Percentiles rank a stretch among this genome's conserved stretches.
Conservation (phyloP, 1,140 invertebrate genomes). For the Diorhabda elongata region DNA sequence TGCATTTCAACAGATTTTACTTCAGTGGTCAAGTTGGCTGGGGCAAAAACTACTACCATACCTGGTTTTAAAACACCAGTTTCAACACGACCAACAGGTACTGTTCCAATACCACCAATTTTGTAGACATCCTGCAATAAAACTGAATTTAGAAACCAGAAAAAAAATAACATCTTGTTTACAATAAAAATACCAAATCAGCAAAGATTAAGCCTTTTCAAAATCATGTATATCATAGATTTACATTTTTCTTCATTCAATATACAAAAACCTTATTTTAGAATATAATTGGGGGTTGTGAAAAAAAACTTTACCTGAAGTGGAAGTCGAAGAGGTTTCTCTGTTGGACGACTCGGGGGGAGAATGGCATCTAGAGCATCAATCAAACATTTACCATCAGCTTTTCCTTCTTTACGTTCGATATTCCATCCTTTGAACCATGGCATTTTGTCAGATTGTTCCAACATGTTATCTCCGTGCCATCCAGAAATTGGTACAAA, state of each 20-base stretch:
- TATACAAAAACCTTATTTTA: not conserved
- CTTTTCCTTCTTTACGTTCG: constrained; percentile 80
- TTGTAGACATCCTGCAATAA: constrained; percentile 86
- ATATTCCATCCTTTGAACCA: constrained; percentile 89
- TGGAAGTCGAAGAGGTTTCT: constrained; percentile 86
- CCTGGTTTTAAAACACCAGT: constrained; percentile 93
- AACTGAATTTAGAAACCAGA: constrained; percentile 10
- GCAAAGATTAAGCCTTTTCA: constrained; percentile 37
- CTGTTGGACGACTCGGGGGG: constrained; percentile 79
- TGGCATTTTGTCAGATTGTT: constrained; percentile 74
- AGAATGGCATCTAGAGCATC: constrained; percentile 86
- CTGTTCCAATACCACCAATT: constrained; percentile 97
- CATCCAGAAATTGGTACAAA: constrained; percentile 94
- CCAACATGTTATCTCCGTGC: constrained; percentile 92
- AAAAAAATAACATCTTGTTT: not conserved
- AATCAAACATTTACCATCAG: constrained; percentile 78
- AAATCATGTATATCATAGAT: constrained; percentile 10
- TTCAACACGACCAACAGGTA: constrained; percentile 94
- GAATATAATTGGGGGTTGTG: not conserved
- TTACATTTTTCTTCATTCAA: not conserved
- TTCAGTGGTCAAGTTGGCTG: constrained; percentile 85
- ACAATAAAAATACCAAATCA: constrained; percentile 20
- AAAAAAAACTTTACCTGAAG: constrained; percentile 56
- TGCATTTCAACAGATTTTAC: constrained; percentile 97
- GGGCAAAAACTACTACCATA: constrained; percentile 88